A percentile compares a stretch with the other conserved stretches of the same genome.
phyloP scores from a whole-genome alignment of 2,113 vertebrate species.

The Ovis canadensis region DNA sequence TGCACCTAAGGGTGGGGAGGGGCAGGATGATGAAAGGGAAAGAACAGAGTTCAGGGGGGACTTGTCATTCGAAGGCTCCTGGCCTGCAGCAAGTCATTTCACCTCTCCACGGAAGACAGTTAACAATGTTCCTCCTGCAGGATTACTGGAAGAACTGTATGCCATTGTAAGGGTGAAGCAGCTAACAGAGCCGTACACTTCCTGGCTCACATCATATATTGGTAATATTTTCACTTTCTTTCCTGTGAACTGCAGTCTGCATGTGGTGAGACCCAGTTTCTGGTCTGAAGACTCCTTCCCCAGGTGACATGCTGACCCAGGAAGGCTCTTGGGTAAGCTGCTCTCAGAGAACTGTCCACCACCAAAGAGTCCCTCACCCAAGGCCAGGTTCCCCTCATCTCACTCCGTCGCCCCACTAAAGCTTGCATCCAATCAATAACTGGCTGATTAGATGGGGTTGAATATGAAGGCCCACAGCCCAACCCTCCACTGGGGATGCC shows the following conservation, averaged over 20 bases:
- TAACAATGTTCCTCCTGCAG: neutral
- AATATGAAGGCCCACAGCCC: neutral
- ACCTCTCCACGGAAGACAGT: neutral
- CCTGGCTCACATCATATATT: neutral
- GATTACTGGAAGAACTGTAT: neutral
- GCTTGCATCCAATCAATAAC: neutral
- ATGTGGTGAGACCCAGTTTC: neutral
- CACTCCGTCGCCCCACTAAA: accelerated
- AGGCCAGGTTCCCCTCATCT: accelerated
- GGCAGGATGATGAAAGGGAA: neutral
- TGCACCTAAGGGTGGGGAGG: accelerated
- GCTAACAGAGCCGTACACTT: no score
- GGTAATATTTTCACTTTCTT: neutral
- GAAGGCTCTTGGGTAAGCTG: neutral
- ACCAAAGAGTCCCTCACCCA: neutral
- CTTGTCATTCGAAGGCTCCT: neutral
- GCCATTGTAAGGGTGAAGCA: neutral
- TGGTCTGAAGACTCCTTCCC: neutral
- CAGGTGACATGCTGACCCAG: neutral
- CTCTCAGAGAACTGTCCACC: neutral
- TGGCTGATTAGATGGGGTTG: neutral
- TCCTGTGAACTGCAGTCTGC: neutral
- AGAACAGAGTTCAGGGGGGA: neutral
- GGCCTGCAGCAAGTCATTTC: neutral
- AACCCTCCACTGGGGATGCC: neutral